Conservation (phyloP, 1,140 invertebrate species). For the Drepana arcuata region DNA sequence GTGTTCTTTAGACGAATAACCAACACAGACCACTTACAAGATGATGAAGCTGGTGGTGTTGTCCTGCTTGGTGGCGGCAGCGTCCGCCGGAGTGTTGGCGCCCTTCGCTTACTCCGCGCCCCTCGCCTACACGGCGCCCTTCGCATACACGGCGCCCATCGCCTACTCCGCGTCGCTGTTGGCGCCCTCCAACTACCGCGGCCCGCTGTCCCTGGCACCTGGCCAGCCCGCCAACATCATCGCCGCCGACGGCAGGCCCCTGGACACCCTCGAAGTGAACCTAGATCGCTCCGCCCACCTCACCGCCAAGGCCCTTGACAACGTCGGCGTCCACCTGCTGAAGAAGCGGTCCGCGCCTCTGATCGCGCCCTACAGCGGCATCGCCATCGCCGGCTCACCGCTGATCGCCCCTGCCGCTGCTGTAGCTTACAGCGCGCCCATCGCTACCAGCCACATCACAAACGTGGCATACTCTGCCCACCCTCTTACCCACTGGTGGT, state of each 20-base stretch:
- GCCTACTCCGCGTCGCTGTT: slow-evolving; percentile 13
- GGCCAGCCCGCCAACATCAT: slow-evolving; percentile 45
- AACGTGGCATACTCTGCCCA: no score
- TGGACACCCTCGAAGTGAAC: slow-evolving; percentile 58
- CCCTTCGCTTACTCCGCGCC: slow-evolving; percentile 7
- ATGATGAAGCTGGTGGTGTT: slow-evolving; percentile 72
- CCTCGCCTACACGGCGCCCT: slow-evolving; percentile 10
- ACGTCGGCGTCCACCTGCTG: slow-evolving; percentile 11
- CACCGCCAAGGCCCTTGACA: slow-evolving; percentile 39
- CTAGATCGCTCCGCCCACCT: slow-evolving; percentile 58
- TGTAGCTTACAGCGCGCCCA: not conserved
- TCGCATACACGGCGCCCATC: slow-evolving; percentile 27
- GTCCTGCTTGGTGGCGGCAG: slow-evolving; percentile 55
- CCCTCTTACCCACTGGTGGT: no score
- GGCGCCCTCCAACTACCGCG: slow-evolving; percentile 31
- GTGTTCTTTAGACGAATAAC: slow-evolving; percentile 19
- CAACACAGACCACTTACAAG: slow-evolving; percentile 44
- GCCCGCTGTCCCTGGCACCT: slow-evolving; percentile 40
- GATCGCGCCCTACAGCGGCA: slow-evolving; percentile 16
- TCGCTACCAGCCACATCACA: slow-evolving; percentile 1
- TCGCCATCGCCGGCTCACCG: slow-evolving; percentile 19
- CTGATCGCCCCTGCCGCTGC: slow-evolving; percentile 8
- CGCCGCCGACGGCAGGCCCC: slow-evolving; percentile 37
- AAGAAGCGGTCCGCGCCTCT: slow-evolving; percentile 19
- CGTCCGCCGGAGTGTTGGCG: slow-evolving; percentile 21